Percentiles rank a stretch among this genome's conserved stretches.
phyloP scores from a whole-genome alignment of 2,888 invertebrate genomes.

The Epiblema foenella region DNA sequence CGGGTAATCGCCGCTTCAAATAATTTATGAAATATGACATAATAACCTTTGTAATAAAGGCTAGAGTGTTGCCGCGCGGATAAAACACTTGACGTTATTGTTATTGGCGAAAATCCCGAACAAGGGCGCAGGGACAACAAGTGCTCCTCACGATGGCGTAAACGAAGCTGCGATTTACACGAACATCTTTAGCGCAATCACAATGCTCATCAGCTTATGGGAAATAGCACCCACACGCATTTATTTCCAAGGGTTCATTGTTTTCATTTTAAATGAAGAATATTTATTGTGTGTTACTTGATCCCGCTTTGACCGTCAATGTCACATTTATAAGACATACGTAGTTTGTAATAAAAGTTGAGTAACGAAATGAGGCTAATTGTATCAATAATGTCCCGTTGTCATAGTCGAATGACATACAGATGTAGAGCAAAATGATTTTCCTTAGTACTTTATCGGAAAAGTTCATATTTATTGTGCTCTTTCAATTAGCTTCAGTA shows the following conservation, averaged over 20 bases:
- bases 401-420: not conserved
- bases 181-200: not conserved
- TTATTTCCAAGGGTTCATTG: not conserved
- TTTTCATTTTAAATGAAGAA: not conserved
- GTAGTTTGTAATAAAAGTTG: too few relatives aligned
- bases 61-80: constrained; percentile 58
- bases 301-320: too few relatives aligned
- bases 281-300: too few relatives aligned
- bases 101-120: constrained; percentile 62
- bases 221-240: not conserved
- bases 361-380: not conserved
- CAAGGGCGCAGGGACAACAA: constrained; percentile 41
- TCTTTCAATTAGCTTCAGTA: too few relatives aligned
- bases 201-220: not conserved
- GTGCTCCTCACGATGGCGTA: constrained; percentile 28
- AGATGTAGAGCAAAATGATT: too few relatives aligned
- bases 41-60: constrained; percentile 77
- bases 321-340: too few relatives aligned
- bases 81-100: constrained; percentile 69
- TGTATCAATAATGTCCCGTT: not conserved
- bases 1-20: constrained; percentile 70
- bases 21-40: constrained; percentile 80
- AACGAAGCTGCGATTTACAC: constrained; percentile 20
- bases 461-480: too few relatives aligned
- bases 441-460: too few relatives aligned